These are phyloP conservation scores for Alouatta palliata DNA, from an alignment of 2,113 vertebrate genomes.

Conservation along the genomic window DNA sequence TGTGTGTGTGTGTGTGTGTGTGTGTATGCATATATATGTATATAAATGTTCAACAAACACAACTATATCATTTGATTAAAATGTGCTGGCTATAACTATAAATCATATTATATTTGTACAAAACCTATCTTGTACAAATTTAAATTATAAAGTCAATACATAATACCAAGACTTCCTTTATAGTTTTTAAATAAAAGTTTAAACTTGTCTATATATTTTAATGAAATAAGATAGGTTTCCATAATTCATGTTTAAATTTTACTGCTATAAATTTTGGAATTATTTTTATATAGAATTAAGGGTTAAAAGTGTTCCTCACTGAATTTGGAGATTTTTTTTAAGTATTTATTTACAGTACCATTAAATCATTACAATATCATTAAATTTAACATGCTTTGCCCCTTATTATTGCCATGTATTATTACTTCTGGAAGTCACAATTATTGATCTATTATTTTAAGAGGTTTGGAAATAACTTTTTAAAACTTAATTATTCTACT, in stretches of 20 bases:
- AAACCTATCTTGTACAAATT: not conserved
- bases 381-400: not conserved
- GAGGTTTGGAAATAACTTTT: not conserved
- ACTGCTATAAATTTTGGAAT: slow-evolving; percentile 24
- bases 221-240: not conserved
- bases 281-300: not conserved
- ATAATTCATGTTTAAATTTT: slow-evolving; percentile 31
- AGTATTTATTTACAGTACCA: slow-evolving; percentile 39
- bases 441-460: slow-evolving; percentile 26
- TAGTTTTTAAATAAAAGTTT: not conserved
- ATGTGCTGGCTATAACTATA: not conserved
- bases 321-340: slow-evolving; percentile 25
- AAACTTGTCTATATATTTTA: not conserved
- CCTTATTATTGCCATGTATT: not conserved
- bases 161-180: not conserved
- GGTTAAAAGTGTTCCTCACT: slow-evolving; percentile 43
- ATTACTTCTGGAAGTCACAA: not conserved
- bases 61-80: not conserved
- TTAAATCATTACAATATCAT: not conserved
- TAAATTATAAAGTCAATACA: slow-evolving; percentile 17
- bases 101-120: not conserved
- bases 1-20: too few species aligned
- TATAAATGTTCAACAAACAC: slow-evolving; percentile 1
- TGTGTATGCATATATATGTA: not conserved
- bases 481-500: not conserved